A percentile compares a stretch with the other conserved stretches of the same genome.
These are phyloP conservation scores for Rousettus madagascariensis DNA, from an alignment of 2,797 vertebrate genomes.

Conservation along the genomic window DNA sequence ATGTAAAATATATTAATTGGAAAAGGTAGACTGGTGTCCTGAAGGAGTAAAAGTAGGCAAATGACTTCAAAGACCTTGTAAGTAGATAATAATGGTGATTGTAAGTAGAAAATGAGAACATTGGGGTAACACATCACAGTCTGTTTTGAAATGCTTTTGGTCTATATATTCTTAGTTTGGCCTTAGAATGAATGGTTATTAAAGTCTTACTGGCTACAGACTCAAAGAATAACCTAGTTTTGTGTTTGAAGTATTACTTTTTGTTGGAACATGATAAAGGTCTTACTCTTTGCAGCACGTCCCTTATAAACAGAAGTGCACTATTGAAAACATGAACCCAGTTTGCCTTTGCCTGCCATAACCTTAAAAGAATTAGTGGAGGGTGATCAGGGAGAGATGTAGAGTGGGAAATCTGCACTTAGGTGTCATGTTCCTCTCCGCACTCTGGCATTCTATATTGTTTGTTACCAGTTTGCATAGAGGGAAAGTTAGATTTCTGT, in stretches of 20 bases:
- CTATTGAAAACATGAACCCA: neutral
- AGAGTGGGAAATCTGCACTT: neutral
- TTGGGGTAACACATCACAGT: neutral
- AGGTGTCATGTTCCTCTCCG: neutral
- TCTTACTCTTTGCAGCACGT: neutral
- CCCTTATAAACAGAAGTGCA: neutral
- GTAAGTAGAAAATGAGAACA: neutral
- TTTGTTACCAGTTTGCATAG: neutral
- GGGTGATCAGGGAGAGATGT: neutral
- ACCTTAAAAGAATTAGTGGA: neutral
- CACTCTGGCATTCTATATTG: neutral
- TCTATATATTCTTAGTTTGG: constrained; percentile 39
- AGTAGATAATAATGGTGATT: neutral
- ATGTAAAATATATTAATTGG: neutral
- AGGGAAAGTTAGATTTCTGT: neutral
- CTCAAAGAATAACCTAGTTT: neutral
- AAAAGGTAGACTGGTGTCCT: neutral
- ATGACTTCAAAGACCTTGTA: constrained; percentile 7
- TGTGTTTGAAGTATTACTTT: neutral
- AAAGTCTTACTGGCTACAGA: neutral
- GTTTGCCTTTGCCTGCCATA: neutral
- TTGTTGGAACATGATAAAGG: neutral
- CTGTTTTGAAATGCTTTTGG: constrained; percentile 30
- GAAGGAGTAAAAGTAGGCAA: neutral
- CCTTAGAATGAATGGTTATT: constrained; percentile 3